Evolutionary conservation across 2,113 vertebrate genomes (phyloP).

Genomic region (Emydocephalus ijimae): DNA sequence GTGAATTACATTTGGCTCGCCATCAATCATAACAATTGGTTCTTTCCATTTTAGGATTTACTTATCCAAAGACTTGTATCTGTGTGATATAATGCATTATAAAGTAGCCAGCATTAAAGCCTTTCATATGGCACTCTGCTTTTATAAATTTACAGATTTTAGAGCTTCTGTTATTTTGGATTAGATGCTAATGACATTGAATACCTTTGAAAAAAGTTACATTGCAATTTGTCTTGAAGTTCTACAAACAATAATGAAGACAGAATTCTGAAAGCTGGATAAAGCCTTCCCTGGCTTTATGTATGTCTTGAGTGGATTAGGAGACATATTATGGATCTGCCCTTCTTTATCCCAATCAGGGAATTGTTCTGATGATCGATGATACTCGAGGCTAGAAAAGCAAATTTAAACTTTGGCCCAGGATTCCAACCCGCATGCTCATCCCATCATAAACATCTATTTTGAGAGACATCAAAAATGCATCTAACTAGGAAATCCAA

Average conservation of each 20-base stretch:
- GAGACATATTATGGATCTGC: not conserved
- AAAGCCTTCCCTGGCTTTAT: not conserved
- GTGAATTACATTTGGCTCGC: not conserved
- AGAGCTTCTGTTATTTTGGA: not conserved
- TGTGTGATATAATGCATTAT: not conserved
- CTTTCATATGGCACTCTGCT: not conserved
- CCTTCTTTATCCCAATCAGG: not conserved
- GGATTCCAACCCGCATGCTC: not conserved
- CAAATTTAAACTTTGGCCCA: not conserved
- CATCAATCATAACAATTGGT: not conserved
- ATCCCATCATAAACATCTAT: not conserved
- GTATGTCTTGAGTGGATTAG: not conserved
- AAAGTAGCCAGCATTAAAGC: not conserved
- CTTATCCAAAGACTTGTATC: not conserved
- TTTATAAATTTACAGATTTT: not conserved
- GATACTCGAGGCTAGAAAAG: not conserved
- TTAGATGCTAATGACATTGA: not conserved
- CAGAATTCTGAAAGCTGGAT: not conserved
- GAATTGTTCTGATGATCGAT: not conserved
- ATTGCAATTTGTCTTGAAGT: not conserved
- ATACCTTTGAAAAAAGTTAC: not conserved
- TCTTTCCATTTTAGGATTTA: not conserved
- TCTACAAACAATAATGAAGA: not conserved
- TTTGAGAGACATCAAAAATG: not conserved
- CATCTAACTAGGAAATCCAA: not conserved